Evolutionary conservation across 30 jellyfish, hydroid and myxozoan species (phyloP).

Genomic region (Pelagia noctiluca): DNA sequence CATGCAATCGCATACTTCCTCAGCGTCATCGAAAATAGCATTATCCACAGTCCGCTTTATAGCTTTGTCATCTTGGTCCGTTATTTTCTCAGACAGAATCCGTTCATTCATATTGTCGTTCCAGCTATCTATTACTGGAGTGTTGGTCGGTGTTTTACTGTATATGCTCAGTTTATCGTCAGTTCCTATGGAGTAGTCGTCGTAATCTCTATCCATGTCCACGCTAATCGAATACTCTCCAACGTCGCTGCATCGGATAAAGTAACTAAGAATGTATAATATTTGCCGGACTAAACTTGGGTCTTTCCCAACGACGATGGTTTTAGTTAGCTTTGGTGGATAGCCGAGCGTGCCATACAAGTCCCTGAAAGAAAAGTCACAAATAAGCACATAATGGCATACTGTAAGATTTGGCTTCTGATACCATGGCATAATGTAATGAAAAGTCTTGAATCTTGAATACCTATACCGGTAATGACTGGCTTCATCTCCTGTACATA

Average conservation of each 20-base stretch:
- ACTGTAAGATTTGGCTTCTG: no score
- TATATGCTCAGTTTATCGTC: constrained; percentile 52
- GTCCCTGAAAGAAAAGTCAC: constrained; percentile 70
- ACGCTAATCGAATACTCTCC: constrained; percentile 63
- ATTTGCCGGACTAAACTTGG: constrained; percentile 78
- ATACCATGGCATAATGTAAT: no score
- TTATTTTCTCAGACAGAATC: not conserved
- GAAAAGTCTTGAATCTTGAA: no score
- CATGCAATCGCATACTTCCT: constrained; percentile 55
- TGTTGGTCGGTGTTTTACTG: constrained; percentile 75
- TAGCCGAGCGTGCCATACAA: constrained; percentile 88
- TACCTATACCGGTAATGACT: no score
- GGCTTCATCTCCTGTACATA: no score
- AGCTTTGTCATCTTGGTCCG: constrained; percentile 6
- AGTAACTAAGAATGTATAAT: constrained; percentile 78
- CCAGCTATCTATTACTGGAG: constrained; percentile 59
- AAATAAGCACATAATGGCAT: not conserved
- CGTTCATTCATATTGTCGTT: not conserved
- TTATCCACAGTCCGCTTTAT: not conserved
- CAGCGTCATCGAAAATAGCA: constrained; percentile 33
- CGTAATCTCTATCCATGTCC: constrained; percentile 37
- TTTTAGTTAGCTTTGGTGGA: constrained; percentile 82
- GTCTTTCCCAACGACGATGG: constrained; percentile 90
- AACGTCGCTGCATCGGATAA: constrained; percentile 90
- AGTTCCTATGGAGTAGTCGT: constrained; percentile 18